Base-by-base conservation (phyloP, 1,140 invertebrate species). In the Bradysia coprophila region DNA sequence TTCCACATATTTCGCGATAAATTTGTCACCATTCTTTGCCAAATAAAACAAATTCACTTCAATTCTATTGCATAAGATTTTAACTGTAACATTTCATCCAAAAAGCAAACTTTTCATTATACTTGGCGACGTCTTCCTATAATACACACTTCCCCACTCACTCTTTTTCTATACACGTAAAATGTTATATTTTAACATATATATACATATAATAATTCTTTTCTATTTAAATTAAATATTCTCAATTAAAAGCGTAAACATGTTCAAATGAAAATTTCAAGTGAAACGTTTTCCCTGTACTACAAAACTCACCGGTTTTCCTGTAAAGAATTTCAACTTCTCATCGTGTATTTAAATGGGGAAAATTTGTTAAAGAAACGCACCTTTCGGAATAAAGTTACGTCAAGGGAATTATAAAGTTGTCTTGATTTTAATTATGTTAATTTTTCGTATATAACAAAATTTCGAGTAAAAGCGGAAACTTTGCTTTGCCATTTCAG, bases 351-450 rank as follows among this genome's bases (percentile, higher is more conserved):
- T n/a, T n/a, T n/a, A n/a, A n/a, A n/a, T n/a, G n/a, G n/a, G n/a
- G n/a, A n/a, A n/a, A n/a, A n/a, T n/a, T 28, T 28, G 24, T 8
- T 8, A 28, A 28, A 13, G 6, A 28, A 8, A 28, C 24, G 24
- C 24, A 28, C 24, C 24, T 28, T 28, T n/a, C n/a, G 9, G 18
- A 36, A 16, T 36, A 36, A 36, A 36, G 9, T 36, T 36, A 36
- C 15, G 33, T 36, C 33, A 36, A 36, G 33, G 15, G 33, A 36
- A 36, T 36, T 36, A 36, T 36, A 36, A 36, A 36, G 9, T 36
- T 36, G 33, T 36, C 33, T 36, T 36, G 33, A 36, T 36, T 36
- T 36, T 36, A 36, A 36, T 36, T 36, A 9, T 9, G 33, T 36
- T 36, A 36, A 36, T 36, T 36, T 36, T 9, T 28, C 24, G n/a